Conservation (phyloP, 2,888 invertebrate species). For the Nycteola revayana region DNA sequence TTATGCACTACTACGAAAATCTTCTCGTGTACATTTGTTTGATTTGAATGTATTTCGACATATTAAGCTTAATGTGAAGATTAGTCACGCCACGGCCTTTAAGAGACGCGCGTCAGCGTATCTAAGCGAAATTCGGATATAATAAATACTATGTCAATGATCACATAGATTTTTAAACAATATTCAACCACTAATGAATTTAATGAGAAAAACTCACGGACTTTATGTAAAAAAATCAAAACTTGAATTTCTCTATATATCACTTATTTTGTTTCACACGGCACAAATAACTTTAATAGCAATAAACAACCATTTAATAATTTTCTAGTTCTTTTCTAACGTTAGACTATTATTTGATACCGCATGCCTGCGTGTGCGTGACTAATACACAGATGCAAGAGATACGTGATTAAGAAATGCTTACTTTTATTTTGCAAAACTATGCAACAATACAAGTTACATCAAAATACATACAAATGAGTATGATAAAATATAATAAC, state of each 20-base stretch:
- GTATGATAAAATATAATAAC: no score
- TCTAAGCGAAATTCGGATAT: constrained; percentile 3
- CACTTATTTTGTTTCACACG: no score
- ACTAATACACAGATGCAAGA: background rate
- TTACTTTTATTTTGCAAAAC: background rate
- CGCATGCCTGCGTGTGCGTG: background rate
- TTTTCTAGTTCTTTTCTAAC: background rate
- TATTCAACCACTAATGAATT: no score
- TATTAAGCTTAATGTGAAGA: constrained; percentile 63
- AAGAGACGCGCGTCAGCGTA: constrained; percentile 40
- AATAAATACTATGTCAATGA: no score
- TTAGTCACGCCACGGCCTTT: constrained; percentile 65
- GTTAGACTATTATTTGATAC: background rate
- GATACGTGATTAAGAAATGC: background rate
- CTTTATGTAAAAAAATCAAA: no score
- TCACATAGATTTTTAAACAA: no score
- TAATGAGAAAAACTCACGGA: no score
- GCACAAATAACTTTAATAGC: background rate
- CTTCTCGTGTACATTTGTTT: constrained; percentile 44
- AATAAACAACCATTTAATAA: background rate
- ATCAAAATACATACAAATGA: no score
- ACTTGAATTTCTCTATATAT: no score
- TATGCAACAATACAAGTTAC: background rate
- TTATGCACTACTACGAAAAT: constrained; percentile 46
- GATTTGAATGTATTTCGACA: constrained; percentile 61